Conservation (phyloP, 1,140 invertebrate species). For the Leptinotarsa undecemlineata region DNA sequence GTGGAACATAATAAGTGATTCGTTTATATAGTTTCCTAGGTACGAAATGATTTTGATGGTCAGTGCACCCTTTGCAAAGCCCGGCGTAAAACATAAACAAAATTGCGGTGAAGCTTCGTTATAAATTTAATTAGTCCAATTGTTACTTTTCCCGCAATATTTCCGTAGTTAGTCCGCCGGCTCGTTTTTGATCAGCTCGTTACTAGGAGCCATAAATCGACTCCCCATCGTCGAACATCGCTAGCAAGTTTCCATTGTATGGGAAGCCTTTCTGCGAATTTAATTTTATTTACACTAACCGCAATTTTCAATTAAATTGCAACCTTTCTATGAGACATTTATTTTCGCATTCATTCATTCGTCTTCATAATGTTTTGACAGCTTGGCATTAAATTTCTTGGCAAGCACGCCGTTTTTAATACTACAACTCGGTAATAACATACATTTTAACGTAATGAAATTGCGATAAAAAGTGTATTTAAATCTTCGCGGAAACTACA, state of each 20-base stretch:
- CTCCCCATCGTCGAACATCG: too few species aligned
- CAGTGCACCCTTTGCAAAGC: too few species aligned
- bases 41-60: too few species aligned
- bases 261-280: not conserved
- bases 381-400: constrained; percentile 27
- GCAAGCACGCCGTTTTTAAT: constrained; percentile 26
- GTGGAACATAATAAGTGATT: too few species aligned
- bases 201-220: too few species aligned
- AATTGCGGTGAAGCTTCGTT: not conserved
- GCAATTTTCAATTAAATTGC: constrained; percentile 23
- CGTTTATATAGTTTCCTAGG: too few species aligned
- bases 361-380: constrained; percentile 28
- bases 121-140: not conserved
- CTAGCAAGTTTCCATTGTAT: not conserved
- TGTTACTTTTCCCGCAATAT: not conserved
- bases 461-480: constrained; percentile 28
- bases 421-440: constrained; percentile 26
- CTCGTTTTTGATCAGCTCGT: too few species aligned
- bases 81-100: not conserved
- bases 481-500: constrained; percentile 27
- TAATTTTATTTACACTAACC: not conserved
- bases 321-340: constrained; percentile 26
- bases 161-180: not conserved
- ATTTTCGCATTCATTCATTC: constrained; percentile 26
- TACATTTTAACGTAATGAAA: constrained; percentile 29